Base-by-base conservation (phyloP, 2,888 invertebrate species). In the Alentia gelatinosa region DNA sequence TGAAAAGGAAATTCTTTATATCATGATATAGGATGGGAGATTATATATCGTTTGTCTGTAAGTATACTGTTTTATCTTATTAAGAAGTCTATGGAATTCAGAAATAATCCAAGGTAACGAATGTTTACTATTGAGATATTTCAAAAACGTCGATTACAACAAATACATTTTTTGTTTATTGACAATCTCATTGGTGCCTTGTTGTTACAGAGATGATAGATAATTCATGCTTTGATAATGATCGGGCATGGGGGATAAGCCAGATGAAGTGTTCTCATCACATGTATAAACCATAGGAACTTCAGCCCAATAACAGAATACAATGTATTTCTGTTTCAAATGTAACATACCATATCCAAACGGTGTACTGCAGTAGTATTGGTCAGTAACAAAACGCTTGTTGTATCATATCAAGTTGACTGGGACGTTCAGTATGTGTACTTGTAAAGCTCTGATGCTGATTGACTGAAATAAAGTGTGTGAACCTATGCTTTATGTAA, bases 171-270 rank as follows among this genome's bases (percentile, higher is more conserved):
- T 33, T 19, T 15, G 30, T 74, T 5, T 26, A 74, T 30, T 33
- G 56, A 33, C 30, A 39, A 39, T 79, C 79, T 39, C 39, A 79
- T 39, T n/a, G 79, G 79, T 79, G 79, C 79, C 79, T 79, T 79
- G 37, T 35, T 79, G 79, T 79, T 35, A 79, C 79, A 35, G 37
- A 79, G 19, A 37, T 35, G 35, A 37, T 37, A 79, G 37, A 1
- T 79, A 37, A n/a, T 79, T 79, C 79, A 79, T 79, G 79, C 39
- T 37, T 79, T 79, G 79, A 37, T 79, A 39, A 4, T 19, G 19
- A 79, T 79, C 79, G 39, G 35, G 79, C 79, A 79, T 79, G 79
- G 79, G 79, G 39, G 79, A 79, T 79, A 79, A 37, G 39, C 79
- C 79, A 79, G 39, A 39, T 39, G 39, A 79, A 79, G 79, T 79